A percentile compares a stretch with the other conserved stretches of the same genome.
Evolutionary conservation across 2,888 invertebrate species (phyloP).

Genomic region (Anoplius nigerrimus): DNA sequence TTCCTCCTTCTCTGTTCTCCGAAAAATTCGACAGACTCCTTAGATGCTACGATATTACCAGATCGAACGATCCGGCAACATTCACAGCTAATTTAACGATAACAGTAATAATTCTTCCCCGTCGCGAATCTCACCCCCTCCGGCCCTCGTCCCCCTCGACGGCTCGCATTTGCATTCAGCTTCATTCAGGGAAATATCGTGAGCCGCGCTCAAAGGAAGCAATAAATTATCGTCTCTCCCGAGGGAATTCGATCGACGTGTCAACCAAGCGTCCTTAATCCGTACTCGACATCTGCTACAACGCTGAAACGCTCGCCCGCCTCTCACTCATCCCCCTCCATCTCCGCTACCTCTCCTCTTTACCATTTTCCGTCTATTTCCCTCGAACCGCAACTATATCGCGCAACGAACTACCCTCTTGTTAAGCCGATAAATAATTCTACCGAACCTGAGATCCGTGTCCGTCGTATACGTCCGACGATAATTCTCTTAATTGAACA

Average conservation of each 20-base stretch:
- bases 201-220: conserved; percentile 31
- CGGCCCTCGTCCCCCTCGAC: not conserved
- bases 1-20: too few relatives aligned
- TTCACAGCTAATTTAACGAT: conserved; percentile 1
- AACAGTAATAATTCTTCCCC: not conserved
- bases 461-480: too few relatives aligned
- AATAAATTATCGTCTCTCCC: conserved; percentile 40
- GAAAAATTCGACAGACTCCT: too few relatives aligned
- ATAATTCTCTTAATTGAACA: too few relatives aligned
- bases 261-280: conserved; percentile 31
- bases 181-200: conserved; percentile 18
- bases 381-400: too few relatives aligned
- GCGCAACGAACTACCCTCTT: too few relatives aligned
- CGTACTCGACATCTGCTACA: conserved; percentile 25
- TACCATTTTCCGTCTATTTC: too few relatives aligned
- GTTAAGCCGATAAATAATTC: too few relatives aligned
- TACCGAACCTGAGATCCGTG: too few relatives aligned
- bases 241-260: conserved; percentile 41
- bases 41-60: too few relatives aligned
- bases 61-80: not conserved
- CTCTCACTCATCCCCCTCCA: too few relatives aligned
- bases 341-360: not conserved
- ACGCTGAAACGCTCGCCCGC: not conserved
- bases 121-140: not conserved
- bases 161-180: not conserved